phyloP scores from a whole-genome alignment of 2,113 vertebrate genomes.

The Nothocercus julius region DNA sequence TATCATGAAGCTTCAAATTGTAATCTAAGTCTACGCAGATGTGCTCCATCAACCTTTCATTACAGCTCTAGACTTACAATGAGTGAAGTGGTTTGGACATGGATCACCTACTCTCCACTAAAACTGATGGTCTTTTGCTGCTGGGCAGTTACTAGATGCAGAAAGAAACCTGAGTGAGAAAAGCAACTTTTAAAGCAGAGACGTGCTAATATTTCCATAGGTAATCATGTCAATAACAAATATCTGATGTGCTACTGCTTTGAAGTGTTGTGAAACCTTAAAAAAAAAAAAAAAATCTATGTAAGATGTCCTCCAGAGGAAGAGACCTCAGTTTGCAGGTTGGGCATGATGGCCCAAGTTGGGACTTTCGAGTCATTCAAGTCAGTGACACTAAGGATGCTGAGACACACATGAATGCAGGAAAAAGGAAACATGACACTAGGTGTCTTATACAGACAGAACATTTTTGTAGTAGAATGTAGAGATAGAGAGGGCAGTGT shows the following conservation, averaged over 20 bases:
- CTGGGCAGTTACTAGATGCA: not conserved
- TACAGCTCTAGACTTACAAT: not conserved
- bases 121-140: not conserved
- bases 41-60: not conserved
- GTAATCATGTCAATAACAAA: not conserved
- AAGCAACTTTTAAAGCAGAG: not conserved
- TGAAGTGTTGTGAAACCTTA: not conserved
- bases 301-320: not conserved
- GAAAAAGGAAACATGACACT: not conserved
- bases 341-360: not conserved
- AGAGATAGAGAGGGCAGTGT: not conserved
- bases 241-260: not conserved
- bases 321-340: not conserved
- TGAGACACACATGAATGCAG: not conserved
- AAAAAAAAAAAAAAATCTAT: not conserved
- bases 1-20: not conserved
- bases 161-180: not conserved
- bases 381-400: not conserved
- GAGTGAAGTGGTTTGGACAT: not conserved
- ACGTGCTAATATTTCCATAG: not conserved
- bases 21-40: not conserved
- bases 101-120: not conserved
- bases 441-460: not conserved
- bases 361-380: not conserved
- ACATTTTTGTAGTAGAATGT: not conserved